Evolutionary conservation across 2,888 invertebrate species (phyloP).

Genomic region (Caenorhabditis sp.): DNA sequence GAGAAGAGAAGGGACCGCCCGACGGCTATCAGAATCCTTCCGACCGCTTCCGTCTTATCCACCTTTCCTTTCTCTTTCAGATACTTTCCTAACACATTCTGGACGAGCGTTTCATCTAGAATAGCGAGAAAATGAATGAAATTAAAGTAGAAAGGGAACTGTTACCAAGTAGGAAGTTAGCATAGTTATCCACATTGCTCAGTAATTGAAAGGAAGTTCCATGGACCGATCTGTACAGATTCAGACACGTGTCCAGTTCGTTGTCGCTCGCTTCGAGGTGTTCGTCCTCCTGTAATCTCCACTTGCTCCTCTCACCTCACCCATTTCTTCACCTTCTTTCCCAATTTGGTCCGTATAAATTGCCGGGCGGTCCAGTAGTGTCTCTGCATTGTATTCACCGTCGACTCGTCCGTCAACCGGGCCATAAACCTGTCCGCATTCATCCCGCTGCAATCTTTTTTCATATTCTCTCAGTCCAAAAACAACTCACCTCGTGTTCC

Average conservation of each 20-base stretch:
- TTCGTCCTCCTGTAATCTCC: constrained; percentile 89
- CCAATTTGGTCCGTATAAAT: constrained; percentile 81
- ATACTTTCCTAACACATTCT: constrained; percentile 93
- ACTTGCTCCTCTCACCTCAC: background rate
- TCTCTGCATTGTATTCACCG: constrained; percentile 85
- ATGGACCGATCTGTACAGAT: constrained; percentile 81
- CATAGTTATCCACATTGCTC: constrained; percentile 82
- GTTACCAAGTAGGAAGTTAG: constrained; percentile 89
- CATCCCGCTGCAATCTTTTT: constrained; percentile 74
- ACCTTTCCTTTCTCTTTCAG: constrained; percentile 92
- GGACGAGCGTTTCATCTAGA: constrained; percentile 91
- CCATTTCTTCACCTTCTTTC: constrained; percentile 65
- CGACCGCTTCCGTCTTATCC: constrained; percentile 85
- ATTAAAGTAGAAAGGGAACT: background rate
- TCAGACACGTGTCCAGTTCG: constrained; percentile 95
- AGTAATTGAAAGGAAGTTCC: constrained; percentile 80
- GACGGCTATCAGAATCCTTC: constrained; percentile 58
- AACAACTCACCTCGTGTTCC: constrained; percentile 59
- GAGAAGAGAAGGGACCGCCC: constrained; percentile 63
- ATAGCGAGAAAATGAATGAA: too few species aligned
- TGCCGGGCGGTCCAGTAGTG: constrained; percentile 99
- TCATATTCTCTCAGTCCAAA: background rate
- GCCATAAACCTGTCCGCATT: constrained; percentile 75
- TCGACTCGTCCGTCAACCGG: constrained; percentile 68
- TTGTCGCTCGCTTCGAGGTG: constrained; percentile 96